Base-by-base conservation (phyloP, 2,888 invertebrate species). In the Dasysyrphus albostriatus region DNA sequence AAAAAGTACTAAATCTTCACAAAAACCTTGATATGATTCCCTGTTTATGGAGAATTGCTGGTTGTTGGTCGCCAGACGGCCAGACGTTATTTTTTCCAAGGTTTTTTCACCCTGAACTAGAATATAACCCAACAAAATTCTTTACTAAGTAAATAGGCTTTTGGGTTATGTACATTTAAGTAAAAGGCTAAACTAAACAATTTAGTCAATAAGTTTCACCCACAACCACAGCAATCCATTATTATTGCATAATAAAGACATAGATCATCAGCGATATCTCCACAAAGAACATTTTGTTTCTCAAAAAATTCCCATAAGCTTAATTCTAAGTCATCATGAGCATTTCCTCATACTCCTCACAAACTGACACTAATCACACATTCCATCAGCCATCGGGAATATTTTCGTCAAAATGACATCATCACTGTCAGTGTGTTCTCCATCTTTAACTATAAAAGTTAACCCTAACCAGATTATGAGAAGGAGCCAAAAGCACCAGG, bases 371-470 rank as follows among this genome's bases (percentile, higher is more conserved):
- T 85, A 85, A 83, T 79, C 83, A 72, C 61, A 83, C 75, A 78
- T 78, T 83, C 83, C 79, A 79, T 79, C 87, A 83, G 59, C 78
- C 78, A 82, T 44, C 63, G 74, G 19, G 83, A 79, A 87, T 87
- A 83, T 83, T 87, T 87, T 82, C 87, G 83, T 87, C 87, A 79
- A 79, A 79, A 82, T 87, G 87, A 87, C 87, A 87, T 87, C 83
- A 87, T 87, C 87, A 83, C 83, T 87, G 87, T 82, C 82, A 74
- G 12, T 39, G 4, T 7, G 16, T 24, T 49, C 16, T 32, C 58
- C 19, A 54, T 24, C 47, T 44, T 34, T 3, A 3, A 7, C 42
- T 24, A 29, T 47, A 56, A 24, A 56, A 42, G 9, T 34, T 10
- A 16, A 32, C 47, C 67, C 77, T 70, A 16, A n/a, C 63, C 3